Evolutionary conservation across 2,113 vertebrate genomes (phyloP), one percentile per base, ranked within the genome.

Genomic region (Argyrosomus japonicus): DNA sequence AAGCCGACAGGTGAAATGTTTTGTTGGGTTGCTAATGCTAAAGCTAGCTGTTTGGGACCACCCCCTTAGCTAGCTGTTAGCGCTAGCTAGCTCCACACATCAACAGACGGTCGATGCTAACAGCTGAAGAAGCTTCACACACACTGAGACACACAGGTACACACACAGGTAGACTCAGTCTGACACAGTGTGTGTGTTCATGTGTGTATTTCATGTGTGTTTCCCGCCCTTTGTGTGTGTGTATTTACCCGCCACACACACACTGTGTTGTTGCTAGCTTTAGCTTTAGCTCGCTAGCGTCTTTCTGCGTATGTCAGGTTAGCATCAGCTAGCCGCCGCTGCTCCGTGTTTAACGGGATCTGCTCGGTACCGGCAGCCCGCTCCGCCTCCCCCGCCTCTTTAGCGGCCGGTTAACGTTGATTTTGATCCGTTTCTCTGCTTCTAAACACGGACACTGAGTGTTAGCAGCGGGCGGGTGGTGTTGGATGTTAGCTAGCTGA

Each of bases 11-110:
- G 57, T 25, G 79, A 43, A 19, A 40, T 80, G 88, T 83, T 87
- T 77, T 64, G 77, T 77, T 81, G 17, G 68, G 57, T 13, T 67
- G 87, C 79, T 91, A 87, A 81, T 15, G 77, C 74, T 82, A 75
- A 70, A 75, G 88, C 86, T 92, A 93, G 47, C 82, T 27, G 27
- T 40, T 17, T 32, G 77, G 72, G 80, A 74, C 83, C 82, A 85
- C 75, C 85, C 79, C 88, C 74, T 81, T 63, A 56, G 81, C 77
- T 65, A 32, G 10, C 32, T 2, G 82, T 60, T 79, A 56, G 68
- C 81, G 50, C 48, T 61, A 76, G 69, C 25, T 83, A 84, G 84
- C 86, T 45, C 18, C 77, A 27, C 8, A 86, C 58, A 82, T 85
- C 85, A 90, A 87, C 87, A 88, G 92, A 88, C 85, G 51, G 2